phyloP scores from a whole-genome alignment of 2,113 vertebrate genomes.

The Cephalopholis sonnerati region DNA sequence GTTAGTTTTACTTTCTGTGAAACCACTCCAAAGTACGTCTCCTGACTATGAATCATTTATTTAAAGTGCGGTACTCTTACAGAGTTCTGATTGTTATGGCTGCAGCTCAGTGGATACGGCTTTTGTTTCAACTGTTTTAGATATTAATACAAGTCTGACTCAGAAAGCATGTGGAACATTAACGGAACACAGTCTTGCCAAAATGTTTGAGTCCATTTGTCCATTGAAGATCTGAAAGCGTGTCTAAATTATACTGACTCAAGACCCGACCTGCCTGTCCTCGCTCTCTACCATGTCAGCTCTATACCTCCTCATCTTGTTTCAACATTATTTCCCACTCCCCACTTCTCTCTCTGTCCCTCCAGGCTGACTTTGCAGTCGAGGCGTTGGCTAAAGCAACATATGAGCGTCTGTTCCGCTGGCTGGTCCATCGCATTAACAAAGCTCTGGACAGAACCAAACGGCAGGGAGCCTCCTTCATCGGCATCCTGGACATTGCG shows the following conservation, averaged over 20 bases:
- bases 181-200: neutral
- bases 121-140: conserved; percentile 3
- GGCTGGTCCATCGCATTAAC: conserved; percentile 98
- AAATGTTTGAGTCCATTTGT: conserved; percentile 1
- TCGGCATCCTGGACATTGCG: conserved; percentile 98
- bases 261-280: neutral
- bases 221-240: neutral
- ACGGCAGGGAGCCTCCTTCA: conserved; percentile 97
- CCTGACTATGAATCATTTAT: conserved; percentile 21
- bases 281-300: neutral
- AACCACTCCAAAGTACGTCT: neutral
- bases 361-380: conserved; percentile 96
- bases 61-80: conserved; percentile 6
- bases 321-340: neutral
- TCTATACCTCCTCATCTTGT: neutral
- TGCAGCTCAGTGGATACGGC: neutral
- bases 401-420: conserved; percentile 97
- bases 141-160: conserved; percentile 20
- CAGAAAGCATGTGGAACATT: conserved; percentile 9
- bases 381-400: conserved; percentile 98
- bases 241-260: neutral
- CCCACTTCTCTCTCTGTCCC: conserved; percentile 24
- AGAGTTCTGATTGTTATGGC: neutral
- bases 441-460: conserved; percentile 98
- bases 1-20: neutral